phyloP scores from a whole-genome alignment of 2,888 invertebrate species.

The Cephonodes hylas region DNA sequence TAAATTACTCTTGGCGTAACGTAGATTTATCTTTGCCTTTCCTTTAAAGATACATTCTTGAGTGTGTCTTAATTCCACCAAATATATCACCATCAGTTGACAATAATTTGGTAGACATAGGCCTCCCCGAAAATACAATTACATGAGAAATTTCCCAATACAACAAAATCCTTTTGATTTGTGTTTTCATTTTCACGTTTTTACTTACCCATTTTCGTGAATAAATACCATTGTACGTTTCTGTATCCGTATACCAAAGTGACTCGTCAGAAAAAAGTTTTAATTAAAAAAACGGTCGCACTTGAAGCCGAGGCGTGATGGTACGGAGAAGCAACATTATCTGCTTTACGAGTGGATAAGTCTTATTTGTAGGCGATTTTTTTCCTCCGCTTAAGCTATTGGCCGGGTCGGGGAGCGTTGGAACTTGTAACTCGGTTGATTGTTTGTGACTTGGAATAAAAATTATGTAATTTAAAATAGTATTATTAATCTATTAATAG shows the following conservation, averaged over 20 bases:
- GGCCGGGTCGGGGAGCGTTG: constrained; percentile 34
- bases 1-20: too few species aligned
- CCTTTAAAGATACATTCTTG: too few species aligned
- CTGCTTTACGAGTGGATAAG: constrained; percentile 43
- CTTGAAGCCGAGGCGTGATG: constrained; percentile 20
- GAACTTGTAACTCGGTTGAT: neutral
- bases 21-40: too few species aligned
- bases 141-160: neutral
- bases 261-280: constrained; percentile 61
- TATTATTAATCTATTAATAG: too few species aligned
- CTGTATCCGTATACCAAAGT: constrained; percentile 31
- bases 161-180: too few species aligned
- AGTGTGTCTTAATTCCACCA: too few species aligned
- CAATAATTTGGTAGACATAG: too few species aligned
- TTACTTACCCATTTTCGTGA: neutral
- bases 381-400: constrained; percentile 28
- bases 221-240: neutral
- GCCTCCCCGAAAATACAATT: too few species aligned
- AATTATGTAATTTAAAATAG: too few species aligned
- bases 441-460: neutral
- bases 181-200: neutral
- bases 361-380: constrained; percentile 43
- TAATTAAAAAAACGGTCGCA: constrained; percentile 59
- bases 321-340: constrained; percentile 30
- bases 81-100: too few species aligned